These are phyloP conservation scores for Gila robusta DNA, from an alignment of 2,797 vertebrate species.

Conservation along the genomic window DNA sequence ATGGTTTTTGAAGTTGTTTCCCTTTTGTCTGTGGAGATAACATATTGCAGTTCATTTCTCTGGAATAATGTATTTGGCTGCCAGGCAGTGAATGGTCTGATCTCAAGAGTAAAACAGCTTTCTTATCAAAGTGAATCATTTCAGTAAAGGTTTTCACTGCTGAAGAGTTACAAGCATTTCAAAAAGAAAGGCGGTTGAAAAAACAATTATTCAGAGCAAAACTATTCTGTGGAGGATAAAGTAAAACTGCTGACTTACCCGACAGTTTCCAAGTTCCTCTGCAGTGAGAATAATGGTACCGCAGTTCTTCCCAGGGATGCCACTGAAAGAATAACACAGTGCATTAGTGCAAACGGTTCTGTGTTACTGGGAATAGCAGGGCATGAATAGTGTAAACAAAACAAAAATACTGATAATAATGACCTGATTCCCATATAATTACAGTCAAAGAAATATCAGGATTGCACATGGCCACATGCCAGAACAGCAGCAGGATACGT, in stretches of 20 bases:
- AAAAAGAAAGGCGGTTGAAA: not conserved
- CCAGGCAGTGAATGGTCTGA: slow-evolving; percentile 23
- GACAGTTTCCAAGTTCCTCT: slow-evolving; percentile 93
- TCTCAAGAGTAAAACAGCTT: slow-evolving; percentile 27
- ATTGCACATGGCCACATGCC: not conserved
- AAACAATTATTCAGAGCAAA: slow-evolving; percentile 16
- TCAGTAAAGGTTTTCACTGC: slow-evolving; percentile 18
- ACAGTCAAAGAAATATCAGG: not conserved
- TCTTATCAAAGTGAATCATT: slow-evolving; percentile 28
- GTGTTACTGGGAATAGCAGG: slow-evolving; percentile 2
- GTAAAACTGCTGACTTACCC: slow-evolving; percentile 82
- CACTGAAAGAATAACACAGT: slow-evolving; percentile 78
- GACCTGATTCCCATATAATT: not conserved
- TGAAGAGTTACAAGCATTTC: slow-evolving; percentile 62
- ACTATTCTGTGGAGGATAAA: slow-evolving; percentile 18
- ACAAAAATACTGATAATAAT: not conserved
- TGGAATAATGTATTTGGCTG: slow-evolving; percentile 13
- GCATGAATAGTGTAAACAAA: slow-evolving; percentile 4
- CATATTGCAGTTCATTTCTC: not conserved
- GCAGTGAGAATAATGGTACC: slow-evolving; percentile 91
- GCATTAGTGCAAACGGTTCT: not conserved
- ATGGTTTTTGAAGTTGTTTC: slow-evolving; percentile 13
- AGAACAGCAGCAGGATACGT: not conserved
- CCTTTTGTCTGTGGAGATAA: slow-evolving; percentile 23
- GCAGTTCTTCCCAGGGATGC: slow-evolving; percentile 91